Base-by-base conservation (phyloP, 2,113 vertebrate genomes). In the Cochlearius cochlearius region DNA sequence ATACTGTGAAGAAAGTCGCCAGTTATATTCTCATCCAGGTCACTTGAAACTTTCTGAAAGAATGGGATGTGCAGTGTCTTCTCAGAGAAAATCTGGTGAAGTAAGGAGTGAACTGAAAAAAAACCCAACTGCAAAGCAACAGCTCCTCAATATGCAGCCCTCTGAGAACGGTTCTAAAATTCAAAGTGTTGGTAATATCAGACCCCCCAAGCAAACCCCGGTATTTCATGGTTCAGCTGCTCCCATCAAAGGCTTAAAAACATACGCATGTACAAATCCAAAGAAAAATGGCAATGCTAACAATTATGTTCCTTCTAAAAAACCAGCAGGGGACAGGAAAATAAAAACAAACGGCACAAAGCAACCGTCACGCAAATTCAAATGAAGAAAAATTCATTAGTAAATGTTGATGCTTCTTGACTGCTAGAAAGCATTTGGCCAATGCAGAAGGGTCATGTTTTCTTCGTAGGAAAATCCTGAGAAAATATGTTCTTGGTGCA, bases 211-310 rank as follows among this genome's bases (percentile, higher is more conserved):
- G 38, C 97, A 85, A 41, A 15, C 47, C 5, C 62, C 83, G 0
- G 4, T 23, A 1, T 53, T 76, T 11, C 82, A 94, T 10, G 82
- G 92, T 45, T 32, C 97, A 9, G 22, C 64, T 8, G 94, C 77
- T 45, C 47, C 97, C 41, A 16, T 56, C 34, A 97, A 93, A 96
- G 80, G 92, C 25, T 38, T 96, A 47, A 94, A 92, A 68, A n/a
- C 92, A 2, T 92, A 78, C 0, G 4, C 10, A 0, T 72, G 75
- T 19, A 17, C 86, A 25, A 93, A 96, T 22, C 94, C 96, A 59
- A 98, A 97, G 96, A 98, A 97, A 83, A 98, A 97, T 10, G 97
- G 97, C 38, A 91, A 22, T 8, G 43, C 53, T 5, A 79, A 49
- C 56, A 93, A 19, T 93, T 93, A 68, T 0, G 86, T 74, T 21